Percentiles rank a stretch among this genome's conserved stretches.
phyloP scores from a whole-genome alignment of 2,797 vertebrate species.

The Clarias fuscus region DNA sequence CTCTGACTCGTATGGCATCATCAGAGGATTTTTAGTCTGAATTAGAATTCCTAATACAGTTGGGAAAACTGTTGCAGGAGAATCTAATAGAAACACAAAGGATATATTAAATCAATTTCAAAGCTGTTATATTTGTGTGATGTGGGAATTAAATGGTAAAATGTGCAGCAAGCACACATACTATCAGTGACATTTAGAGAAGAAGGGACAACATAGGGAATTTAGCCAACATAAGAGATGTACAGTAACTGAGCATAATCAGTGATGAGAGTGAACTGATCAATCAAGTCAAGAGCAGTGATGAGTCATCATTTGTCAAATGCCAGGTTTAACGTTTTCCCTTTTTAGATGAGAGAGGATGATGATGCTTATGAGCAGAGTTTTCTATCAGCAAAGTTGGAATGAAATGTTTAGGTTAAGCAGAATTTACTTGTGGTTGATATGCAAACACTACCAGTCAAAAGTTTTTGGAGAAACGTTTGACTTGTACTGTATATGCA shows the following conservation, averaged over 20 bases:
- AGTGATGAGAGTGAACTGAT: neutral
- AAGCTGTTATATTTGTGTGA: conserved; percentile 16
- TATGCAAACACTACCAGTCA: neutral
- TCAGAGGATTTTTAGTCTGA: neutral
- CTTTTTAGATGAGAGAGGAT: neutral
- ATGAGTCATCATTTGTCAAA: neutral
- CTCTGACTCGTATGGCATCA: neutral
- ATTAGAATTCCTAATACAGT: neutral
- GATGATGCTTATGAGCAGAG: neutral
- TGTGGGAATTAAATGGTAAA: conserved; percentile 5
- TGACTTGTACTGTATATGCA: no score
- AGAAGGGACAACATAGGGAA: neutral
- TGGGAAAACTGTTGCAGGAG: neutral
- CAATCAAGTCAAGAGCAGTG: neutral
- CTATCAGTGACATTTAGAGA: neutral
- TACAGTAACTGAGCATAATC: neutral
- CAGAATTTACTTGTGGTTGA: neutral
- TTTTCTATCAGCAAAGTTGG: neutral
- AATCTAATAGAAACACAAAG: conserved; percentile 4
- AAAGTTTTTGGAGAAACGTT: no score
- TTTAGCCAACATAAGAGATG: neutral
- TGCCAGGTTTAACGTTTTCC: neutral
- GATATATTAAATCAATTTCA: conserved; percentile 6
- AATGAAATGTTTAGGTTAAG: neutral
- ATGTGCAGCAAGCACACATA: neutral